Percentiles rank a stretch among this genome's conserved stretches.
phyloP scores from a whole-genome alignment of 2,888 invertebrate species.

The Tenodera sinensis region DNA sequence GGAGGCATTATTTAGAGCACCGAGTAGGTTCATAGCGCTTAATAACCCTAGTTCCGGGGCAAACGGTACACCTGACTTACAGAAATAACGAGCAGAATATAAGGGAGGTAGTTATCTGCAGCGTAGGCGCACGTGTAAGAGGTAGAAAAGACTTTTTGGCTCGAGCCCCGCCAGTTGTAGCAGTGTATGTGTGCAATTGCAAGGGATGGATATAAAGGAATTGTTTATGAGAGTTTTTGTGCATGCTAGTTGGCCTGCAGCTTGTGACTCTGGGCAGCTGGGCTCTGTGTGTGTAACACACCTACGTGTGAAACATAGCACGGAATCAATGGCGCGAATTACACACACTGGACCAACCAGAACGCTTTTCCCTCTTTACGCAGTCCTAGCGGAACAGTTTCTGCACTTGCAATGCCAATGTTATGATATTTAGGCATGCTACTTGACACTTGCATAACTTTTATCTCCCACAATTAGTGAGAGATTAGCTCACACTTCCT shows the following conservation, averaged over 20 bases:
- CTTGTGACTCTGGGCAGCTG: neutral
- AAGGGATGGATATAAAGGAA: neutral
- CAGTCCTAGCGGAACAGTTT: too few species aligned
- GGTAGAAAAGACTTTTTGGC: neutral
- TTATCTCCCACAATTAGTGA: too few species aligned
- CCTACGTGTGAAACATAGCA: neutral
- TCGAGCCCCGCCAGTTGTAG: neutral
- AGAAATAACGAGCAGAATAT: neutral
- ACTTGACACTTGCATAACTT: too few species aligned
- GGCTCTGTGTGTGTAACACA: neutral
- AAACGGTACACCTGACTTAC: neutral
- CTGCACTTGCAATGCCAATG: too few species aligned
- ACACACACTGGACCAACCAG: neutral
- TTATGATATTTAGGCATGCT: too few species aligned
- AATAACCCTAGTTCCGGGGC: too few species aligned
- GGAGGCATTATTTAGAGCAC: too few species aligned
- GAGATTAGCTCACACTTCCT: too few species aligned
- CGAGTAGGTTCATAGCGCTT: too few species aligned
- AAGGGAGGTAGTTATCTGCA: neutral
- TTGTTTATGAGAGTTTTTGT: neutral
- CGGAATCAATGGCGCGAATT: neutral
- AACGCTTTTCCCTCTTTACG: neutral
- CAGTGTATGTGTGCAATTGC: neutral
- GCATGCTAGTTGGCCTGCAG: neutral
- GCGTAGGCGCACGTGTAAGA: neutral